Base-by-base conservation (phyloP, 2,797 vertebrate genomes). In the Rhadinocentrus ornatus region DNA sequence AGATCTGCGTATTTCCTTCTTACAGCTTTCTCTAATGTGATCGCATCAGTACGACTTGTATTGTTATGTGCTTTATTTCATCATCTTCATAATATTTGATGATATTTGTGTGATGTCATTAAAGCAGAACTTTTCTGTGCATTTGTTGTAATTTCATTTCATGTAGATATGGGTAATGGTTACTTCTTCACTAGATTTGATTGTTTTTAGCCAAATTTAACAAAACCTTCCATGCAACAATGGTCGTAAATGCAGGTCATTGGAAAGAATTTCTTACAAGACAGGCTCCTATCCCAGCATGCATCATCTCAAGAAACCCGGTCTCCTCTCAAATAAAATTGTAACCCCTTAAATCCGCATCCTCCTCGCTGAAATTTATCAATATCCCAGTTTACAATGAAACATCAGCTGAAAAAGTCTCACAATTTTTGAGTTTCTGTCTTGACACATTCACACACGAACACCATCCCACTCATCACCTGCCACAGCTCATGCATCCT, bases 391-490 rank as follows among this genome's bases (percentile, higher is more conserved):
- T 68, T 68, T 26, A 1, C 29, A 24, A 7, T 16, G 4, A 59
- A 26, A 72, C 72, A 59, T 77, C 27, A 54, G 62, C 24, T 57
- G 53, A 55, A 80, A 73, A 57, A 12, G 4, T 66, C 72, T 46
- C 5, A 27, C 54, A 69, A 60, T 68, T 46, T 60, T 35, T 69
- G n/a, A 62, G 8, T 7, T 41, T 62, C 27, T 62, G 29, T 66
- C 64, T 64, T 50, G 46, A 67, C 65, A 77, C 64, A 54, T 52
- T 65, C 53, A 58, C 61, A 66, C 59, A 67, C 71, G 12, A 18
- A 80, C 76, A 69, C 55, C 80, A 69, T 81, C 84, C 79, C 79
- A 90, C 87, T 78, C 79, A 87, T 82, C 83, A 73, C 84, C 84
- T 86, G 84, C 78, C 81, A 77, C 69, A 62, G 74, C 66, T 71